Evolutionary conservation across 1,140 invertebrate genomes (phyloP).

Genomic region (Globodera ellingtonae): DNA sequence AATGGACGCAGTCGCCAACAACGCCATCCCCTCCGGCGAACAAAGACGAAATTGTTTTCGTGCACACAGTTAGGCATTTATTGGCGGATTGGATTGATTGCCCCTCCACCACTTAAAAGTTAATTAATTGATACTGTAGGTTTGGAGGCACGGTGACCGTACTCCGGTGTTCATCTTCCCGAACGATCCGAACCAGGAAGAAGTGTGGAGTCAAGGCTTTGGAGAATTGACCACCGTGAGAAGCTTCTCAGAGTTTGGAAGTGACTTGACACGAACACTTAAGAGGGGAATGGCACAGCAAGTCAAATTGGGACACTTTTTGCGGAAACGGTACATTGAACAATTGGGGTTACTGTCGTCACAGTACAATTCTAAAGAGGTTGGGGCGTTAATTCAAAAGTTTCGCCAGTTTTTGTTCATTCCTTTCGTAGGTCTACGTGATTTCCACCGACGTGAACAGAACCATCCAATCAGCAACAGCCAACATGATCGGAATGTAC

Average conservation of each 20-base stretch:
- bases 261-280: neutral
- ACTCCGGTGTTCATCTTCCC: constrained; percentile 22
- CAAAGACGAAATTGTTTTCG: constrained; percentile 23
- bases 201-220: constrained; percentile 16
- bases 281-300: constrained; percentile 28
- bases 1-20: neutral
- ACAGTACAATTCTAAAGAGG: constrained; percentile 13
- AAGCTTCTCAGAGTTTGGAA: neutral
- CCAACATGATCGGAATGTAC: constrained; percentile 34
- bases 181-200: constrained; percentile 23
- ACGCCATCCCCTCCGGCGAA: neutral
- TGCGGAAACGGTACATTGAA: constrained; percentile 72
- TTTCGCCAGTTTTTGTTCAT: neutral
- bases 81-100: neutral
- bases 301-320: constrained; percentile 75
- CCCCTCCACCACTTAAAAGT: neutral
- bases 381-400: neutral
- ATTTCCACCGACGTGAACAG: constrained; percentile 31
- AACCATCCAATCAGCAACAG: constrained; percentile 27
- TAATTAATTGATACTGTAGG: constrained; percentile 1
- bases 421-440: neutral
- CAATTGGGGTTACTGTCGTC: constrained; percentile 13
- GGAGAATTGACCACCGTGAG: constrained; percentile 28
- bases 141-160: constrained; percentile 33
- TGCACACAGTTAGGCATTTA: constrained; percentile 19